phyloP scores from a whole-genome alignment of 2,113 vertebrate species.

The Aptenodytes patagonicus region DNA sequence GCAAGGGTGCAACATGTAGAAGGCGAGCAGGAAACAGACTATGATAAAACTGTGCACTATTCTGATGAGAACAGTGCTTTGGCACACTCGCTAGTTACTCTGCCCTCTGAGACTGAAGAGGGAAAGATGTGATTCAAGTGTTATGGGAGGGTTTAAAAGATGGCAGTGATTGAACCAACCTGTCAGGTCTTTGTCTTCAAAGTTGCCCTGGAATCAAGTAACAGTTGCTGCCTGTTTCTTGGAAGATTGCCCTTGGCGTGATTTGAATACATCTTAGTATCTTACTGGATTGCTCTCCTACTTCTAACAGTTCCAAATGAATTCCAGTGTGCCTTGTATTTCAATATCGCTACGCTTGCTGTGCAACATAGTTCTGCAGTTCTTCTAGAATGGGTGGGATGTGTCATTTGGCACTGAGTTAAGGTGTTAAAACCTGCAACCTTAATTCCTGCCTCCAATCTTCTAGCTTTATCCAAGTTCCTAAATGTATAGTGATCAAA shows the following conservation, averaged over 20 bases:
- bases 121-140: too few species aligned
- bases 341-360: not conserved
- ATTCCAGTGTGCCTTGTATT: not conserved
- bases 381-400: not conserved
- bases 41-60: accelerated
- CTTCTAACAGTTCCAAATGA: not conserved
- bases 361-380: not conserved
- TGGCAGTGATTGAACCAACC: not conserved
- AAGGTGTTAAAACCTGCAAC: not conserved
- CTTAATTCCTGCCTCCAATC: not conserved
- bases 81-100: accelerated
- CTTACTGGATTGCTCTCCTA: not conserved
- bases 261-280: not conserved
- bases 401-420: not conserved
- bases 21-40: not conserved
- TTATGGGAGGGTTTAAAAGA: not conserved
- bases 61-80: not conserved
- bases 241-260: not conserved
- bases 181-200: not conserved
- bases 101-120: not conserved
- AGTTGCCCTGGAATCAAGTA: not conserved
- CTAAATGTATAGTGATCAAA: not conserved
- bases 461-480: not conserved
- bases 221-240: not conserved
- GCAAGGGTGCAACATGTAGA: not conserved